Conservation (phyloP, 64 coral and sea anemone genomes). For the Actinia equina region DNA sequence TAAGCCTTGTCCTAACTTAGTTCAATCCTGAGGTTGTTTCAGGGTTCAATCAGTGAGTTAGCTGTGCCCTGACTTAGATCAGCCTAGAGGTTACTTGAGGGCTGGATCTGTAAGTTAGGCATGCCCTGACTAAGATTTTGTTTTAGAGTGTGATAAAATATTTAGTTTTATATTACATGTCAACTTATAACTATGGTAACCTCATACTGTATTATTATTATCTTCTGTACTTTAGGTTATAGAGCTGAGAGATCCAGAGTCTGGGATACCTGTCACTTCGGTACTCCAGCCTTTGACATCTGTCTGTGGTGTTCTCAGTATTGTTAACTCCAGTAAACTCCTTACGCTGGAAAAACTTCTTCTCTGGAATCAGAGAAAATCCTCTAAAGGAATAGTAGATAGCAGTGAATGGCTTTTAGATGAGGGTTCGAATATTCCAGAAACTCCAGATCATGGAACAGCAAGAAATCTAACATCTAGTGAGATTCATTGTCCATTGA, state of each 20-base stretch:
- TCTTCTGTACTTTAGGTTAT: constrained; percentile 52
- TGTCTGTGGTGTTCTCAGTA: constrained; percentile 49
- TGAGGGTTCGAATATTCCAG: not conserved
- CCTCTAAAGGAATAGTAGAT: not conserved
- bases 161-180: not conserved
- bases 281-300: constrained; percentile 82
- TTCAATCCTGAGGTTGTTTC: too few species aligned
- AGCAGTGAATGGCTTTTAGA: not conserved
- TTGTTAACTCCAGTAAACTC: constrained; percentile 54
- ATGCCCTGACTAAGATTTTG: too few species aligned
- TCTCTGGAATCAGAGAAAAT: constrained; percentile 18
- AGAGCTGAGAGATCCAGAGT: constrained; percentile 65
- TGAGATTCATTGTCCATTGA: not conserved
- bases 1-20: too few species aligned
- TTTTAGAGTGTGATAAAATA: not conserved
- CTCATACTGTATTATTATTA: not conserved
- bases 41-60: too few species aligned
- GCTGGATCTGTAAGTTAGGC: too few species aligned
- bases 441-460: not conserved
- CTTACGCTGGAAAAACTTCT: constrained; percentile 69
- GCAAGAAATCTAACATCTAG: not conserved
- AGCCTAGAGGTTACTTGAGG: too few species aligned
- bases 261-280: constrained; percentile 55
- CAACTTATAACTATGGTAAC: not conserved
- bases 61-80: too few species aligned